Base-by-base conservation (phyloP, 2,113 vertebrate species). In the Semicossyphus pulcher region DNA sequence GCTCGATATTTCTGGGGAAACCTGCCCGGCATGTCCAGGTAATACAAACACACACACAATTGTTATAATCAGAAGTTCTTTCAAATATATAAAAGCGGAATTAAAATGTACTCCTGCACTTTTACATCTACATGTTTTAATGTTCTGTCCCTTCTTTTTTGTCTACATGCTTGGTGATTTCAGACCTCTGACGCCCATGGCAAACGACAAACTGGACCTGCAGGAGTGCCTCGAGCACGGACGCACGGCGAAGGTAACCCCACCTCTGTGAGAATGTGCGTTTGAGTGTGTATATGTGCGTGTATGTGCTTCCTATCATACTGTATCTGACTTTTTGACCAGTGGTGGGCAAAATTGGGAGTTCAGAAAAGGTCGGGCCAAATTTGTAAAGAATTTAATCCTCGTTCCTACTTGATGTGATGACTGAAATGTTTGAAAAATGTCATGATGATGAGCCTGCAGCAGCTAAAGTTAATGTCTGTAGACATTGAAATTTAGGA, bases 1-100 rank as follows among this genome's bases (percentile, higher is more conserved):
- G 97, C 97, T 70, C 95, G 97, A 48, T 98, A 98, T 84, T 98
- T 98, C 94, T 98, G 97, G 97, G 97, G 97, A 47, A 98, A 98
- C 94, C 95, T 98, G 83, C 97, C 97, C 0, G 97, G 97, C 81
- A 98, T 98, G 97, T 97, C 97, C 94, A 97, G 97, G 97, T 98
- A 25, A 81, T 39, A 36, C 41, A 77, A 25, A 63, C 59, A 45
- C 3, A 49, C 21, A 39, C 48, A 23, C 34, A 9, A 15, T 0
- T 3, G n/a, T 15, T 47, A 10, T 5, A 4, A 34, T 39, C 7
- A 1, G 10, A 2, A 37, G 31, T 28, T 10, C 39, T 20, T 28
- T 41, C 10, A 12, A 5, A 1, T 26, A 26, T 12, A 32, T 6
- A 1, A 37, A 48, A 31, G 8, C 15, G 26, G 12, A 32, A 47